phyloP scores from a whole-genome alignment of 92 coral and sea anemone species.

The Parazoanthus atlanticus region DNA sequence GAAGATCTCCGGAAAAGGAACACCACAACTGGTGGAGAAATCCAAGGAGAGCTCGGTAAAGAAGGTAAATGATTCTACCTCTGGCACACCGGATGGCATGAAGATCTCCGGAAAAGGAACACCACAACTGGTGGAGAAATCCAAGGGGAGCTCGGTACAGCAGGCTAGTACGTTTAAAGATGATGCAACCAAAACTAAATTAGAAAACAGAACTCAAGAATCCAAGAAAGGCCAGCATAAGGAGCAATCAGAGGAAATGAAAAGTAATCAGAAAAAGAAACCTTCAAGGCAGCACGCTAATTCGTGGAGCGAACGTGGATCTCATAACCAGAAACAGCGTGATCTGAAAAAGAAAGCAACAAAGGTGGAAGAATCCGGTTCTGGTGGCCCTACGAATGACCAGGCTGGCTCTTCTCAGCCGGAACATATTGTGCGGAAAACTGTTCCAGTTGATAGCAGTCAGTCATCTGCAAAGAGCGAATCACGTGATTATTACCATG shows the following conservation, averaged over 20 bases:
- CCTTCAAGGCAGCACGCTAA: conserved; percentile 29
- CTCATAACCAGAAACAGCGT: background rate
- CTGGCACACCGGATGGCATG: background rate
- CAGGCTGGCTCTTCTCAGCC: background rate
- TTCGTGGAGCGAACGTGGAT: conserved; percentile 28
- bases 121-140: background rate
- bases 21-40: background rate
- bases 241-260: background rate
- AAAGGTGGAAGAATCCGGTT: background rate
- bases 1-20: background rate
- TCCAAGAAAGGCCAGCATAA: background rate
- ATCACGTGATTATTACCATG: background rate
- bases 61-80: background rate
- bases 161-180: background rate
- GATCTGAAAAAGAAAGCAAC: background rate
- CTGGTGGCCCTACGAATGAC: background rate
- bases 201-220: background rate
- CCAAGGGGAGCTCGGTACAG: background rate
- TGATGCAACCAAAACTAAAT: background rate
- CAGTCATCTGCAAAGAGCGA: background rate
- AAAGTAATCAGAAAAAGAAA: background rate
- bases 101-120: background rate
- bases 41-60: background rate
- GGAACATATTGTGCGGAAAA: background rate
- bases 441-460: background rate